Percentiles rank a stretch among this genome's conserved stretches.
Evolutionary conservation across 2,113 vertebrate genomes (phyloP).

Genomic region (Eonycteris spelaea): DNA sequence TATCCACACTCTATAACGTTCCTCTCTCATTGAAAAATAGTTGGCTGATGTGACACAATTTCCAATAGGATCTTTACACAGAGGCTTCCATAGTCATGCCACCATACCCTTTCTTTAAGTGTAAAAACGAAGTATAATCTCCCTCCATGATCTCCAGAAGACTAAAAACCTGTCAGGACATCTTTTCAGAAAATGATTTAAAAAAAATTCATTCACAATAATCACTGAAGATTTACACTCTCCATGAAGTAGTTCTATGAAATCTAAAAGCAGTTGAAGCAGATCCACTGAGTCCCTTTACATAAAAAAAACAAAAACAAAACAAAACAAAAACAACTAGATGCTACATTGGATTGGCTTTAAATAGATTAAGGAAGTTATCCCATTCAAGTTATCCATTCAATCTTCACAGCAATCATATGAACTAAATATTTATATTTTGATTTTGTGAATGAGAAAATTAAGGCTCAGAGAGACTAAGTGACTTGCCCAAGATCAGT

Average conservation of each 20-base stretch:
- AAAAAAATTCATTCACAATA: not conserved
- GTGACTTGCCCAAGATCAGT: not conserved
- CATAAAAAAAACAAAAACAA: not conserved
- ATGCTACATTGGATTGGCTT: not conserved
- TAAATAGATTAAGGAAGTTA: not conserved
- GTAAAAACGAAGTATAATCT: not conserved
- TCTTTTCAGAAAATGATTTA: not conserved
- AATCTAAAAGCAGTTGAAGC: not conserved
- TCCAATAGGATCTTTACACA: not conserved
- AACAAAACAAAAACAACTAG: not conserved
- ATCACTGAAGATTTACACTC: not conserved
- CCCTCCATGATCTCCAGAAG: not conserved
- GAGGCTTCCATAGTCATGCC: not conserved
- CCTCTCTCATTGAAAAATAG: not conserved
- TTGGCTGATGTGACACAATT: not conserved
- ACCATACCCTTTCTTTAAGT: not conserved
- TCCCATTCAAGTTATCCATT: not conserved
- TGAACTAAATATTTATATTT: not conserved
- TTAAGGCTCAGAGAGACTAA: not conserved
- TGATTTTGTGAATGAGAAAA: slow-evolving; percentile 3
- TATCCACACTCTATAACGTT: not conserved
- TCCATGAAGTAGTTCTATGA: not conserved
- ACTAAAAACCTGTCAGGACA: not conserved
- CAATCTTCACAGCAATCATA: not conserved
- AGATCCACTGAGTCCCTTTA: not conserved